Conservation (phyloP, 2,888 invertebrate species). For the Andrena marginata region DNA sequence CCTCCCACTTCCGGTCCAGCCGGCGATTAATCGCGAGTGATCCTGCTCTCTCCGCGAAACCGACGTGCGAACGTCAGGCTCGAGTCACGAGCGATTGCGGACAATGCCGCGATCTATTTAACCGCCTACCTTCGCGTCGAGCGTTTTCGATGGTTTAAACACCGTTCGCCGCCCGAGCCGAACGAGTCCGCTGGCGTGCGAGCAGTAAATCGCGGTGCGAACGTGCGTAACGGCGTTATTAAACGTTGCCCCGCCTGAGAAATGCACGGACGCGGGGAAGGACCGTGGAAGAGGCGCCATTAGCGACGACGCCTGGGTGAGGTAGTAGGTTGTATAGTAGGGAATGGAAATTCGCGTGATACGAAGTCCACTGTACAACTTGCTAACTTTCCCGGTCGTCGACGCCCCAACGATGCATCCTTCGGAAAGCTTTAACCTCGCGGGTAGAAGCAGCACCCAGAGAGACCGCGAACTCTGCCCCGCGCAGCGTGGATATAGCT, state of each 20-base stretch:
- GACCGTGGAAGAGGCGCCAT: conserved; percentile 42
- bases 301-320: conserved; percentile 90
- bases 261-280: background rate
- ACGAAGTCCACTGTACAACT: conserved; percentile 97
- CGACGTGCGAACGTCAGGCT: background rate
- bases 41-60: conserved; percentile 7
- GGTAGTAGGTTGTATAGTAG: conserved; percentile 99
- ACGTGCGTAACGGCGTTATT: background rate
- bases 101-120: too few relatives aligned
- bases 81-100: background rate
- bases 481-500: background rate
- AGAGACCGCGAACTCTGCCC: background rate
- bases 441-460: background rate
- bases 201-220: background rate
- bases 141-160: background rate
- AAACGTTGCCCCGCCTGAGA: background rate
- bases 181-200: background rate
- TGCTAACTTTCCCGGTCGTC: conserved; percentile 96
- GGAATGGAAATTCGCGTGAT: conserved; percentile 92
- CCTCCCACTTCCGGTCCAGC: conserved; percentile 24
- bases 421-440: background rate
- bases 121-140: too few relatives aligned
- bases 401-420: conserved; percentile 80
- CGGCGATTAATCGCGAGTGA: conserved; percentile 14
- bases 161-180: background rate